Conservation (phyloP, 2,113 vertebrate genomes). For the Toxotes jaculatrix region DNA sequence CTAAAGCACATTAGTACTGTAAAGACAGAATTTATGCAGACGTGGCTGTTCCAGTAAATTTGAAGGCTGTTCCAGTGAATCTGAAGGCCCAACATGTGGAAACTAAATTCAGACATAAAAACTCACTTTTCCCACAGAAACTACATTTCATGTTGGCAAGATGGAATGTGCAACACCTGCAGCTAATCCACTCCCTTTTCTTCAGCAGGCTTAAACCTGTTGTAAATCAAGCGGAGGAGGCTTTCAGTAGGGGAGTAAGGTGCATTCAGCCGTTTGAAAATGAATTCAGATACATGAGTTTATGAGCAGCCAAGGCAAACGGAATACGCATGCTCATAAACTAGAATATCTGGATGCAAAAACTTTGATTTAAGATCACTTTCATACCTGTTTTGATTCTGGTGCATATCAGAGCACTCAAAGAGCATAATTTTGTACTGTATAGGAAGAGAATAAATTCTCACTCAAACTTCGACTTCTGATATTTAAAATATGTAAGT, state of each 20-base stretch:
- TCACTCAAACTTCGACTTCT: too few species aligned
- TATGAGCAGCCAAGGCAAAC: background rate
- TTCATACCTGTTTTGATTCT: background rate
- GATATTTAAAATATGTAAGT: background rate
- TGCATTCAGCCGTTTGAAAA: background rate
- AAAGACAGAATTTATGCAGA: background rate
- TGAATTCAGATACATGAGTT: background rate
- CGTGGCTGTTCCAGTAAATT: background rate
- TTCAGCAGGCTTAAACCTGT: slow-evolving; percentile 40
- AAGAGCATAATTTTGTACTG: background rate
- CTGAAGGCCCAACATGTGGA: background rate
- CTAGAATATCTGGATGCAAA: background rate
- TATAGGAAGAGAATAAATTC: background rate
- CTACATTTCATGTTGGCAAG: background rate
- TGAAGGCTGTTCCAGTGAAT: background rate
- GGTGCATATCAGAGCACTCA: background rate
- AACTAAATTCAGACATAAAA: background rate
- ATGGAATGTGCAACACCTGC: slow-evolving; percentile 23
- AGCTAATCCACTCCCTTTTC: slow-evolving; percentile 4
- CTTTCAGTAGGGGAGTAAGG: background rate
- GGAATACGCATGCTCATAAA: background rate
- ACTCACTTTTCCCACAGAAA: background rate
- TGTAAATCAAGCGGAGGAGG: background rate
- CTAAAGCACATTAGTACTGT: background rate
- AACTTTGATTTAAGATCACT: background rate